Evolutionary conservation across 2,888 invertebrate genomes (phyloP).

Genomic region (Morpho deidamia): DNA sequence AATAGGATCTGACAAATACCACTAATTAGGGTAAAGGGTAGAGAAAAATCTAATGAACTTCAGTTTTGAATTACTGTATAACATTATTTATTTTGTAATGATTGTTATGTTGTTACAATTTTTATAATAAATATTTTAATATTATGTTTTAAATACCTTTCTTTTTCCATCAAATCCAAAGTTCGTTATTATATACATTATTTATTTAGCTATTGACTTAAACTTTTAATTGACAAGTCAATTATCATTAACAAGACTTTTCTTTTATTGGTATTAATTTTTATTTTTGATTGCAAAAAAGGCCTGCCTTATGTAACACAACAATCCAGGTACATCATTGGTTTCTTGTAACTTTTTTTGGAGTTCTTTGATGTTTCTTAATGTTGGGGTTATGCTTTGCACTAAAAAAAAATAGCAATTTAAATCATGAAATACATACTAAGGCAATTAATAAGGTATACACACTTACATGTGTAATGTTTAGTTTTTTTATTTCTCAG

Average conservation of each 20-base stretch:
- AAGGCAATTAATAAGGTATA: not conserved
- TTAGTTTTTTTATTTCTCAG: conserved; percentile 42
- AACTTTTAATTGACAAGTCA: no score
- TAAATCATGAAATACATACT: not conserved
- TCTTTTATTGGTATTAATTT: conserved; percentile 1
- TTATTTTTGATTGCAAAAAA: conserved; percentile 33
- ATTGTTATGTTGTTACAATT: conserved; percentile 17
- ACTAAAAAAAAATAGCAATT: conserved; percentile 41
- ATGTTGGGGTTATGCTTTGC: conserved; percentile 46
- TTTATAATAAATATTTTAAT: conserved; percentile 25
- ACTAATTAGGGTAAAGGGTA: no score
- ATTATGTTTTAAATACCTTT: conserved; percentile 9
- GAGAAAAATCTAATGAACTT: not conserved
- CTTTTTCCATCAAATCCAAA: not conserved
- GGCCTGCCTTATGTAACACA: conserved; percentile 52
- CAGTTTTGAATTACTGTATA: conserved; percentile 1
- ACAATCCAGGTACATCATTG: conserved; percentile 56
- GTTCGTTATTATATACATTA: not conserved
- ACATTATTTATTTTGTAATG: conserved; percentile 8
- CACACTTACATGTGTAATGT: conserved; percentile 54
- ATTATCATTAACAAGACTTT: no score
- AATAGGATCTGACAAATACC: no score
- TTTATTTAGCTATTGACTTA: no score
- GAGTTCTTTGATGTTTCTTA: conserved; percentile 44
- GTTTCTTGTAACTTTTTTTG: conserved; percentile 48